Conservation (phyloP, 2,797 vertebrate species). For the Lepidocolaptes lacrymiger region DNA sequence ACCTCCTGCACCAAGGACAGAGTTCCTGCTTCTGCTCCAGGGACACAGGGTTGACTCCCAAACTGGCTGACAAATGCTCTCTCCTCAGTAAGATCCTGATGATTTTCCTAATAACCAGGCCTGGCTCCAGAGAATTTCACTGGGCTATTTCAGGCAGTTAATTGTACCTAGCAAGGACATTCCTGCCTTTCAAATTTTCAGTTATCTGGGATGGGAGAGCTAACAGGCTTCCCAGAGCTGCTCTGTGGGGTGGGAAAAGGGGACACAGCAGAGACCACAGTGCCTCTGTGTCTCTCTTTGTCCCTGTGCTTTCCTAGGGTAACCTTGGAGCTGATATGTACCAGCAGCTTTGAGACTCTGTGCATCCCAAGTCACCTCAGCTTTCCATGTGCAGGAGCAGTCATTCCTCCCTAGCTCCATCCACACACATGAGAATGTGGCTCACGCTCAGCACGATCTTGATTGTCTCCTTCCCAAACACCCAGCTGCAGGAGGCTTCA, state of each 20-base stretch:
- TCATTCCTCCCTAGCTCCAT: neutral
- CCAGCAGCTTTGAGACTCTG: neutral
- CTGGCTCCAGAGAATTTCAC: slow-evolving; percentile 26
- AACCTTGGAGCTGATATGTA: neutral
- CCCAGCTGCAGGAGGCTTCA: neutral
- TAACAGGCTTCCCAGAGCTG: neutral
- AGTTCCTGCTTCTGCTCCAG: neutral
- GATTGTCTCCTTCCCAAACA: neutral
- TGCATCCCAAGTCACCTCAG: neutral
- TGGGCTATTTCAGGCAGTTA: slow-evolving; percentile 24
- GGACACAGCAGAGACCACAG: neutral
- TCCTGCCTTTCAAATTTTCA: neutral
- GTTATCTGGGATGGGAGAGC: neutral
- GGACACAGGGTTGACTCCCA: rapidly evolving
- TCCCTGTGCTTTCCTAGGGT: neutral
- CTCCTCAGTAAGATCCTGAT: neutral
- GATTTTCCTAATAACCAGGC: slow-evolving; percentile 30
- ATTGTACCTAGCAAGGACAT: slow-evolving; percentile 36
- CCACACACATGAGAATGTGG: rapidly evolving
- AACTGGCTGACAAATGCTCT: neutral
- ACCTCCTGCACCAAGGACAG: neutral
- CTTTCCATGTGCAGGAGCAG: neutral
- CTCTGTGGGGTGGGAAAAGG: neutral
- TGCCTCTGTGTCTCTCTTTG: neutral
- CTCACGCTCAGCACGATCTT: rapidly evolving